Base-by-base conservation (phyloP, 2,888 invertebrate species). In the Pyralis farinalis region DNA sequence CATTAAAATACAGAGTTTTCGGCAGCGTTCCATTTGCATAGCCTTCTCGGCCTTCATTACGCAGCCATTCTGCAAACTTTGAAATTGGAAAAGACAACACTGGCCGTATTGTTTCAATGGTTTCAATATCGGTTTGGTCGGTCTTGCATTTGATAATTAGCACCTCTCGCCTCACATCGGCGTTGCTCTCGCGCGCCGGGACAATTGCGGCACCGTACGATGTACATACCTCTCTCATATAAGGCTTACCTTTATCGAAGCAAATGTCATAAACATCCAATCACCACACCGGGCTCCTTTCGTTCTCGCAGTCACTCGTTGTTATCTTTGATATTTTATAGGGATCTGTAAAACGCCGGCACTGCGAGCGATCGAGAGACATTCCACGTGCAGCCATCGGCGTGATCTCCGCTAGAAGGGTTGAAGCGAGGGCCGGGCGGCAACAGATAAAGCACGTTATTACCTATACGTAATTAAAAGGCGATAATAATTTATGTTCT, bases 311-410 rank as follows among this genome's bases (percentile, higher is more conserved):
- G 72, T 71, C 74, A 76, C 70, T 78, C 77, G 82, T 82, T 85
- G 84, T 87, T 87, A 88, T 88, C 87, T 86, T 79, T 77, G 78
- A 84, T 81, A 85, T 85, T 88, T 88, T 88, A 88, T 88, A 85
- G 86, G 73, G 78, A 83, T 76, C 87, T 72, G 86, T 88, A 87
- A 88, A 88, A 83, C 76, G 82, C 71, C 84, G 83, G 81, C 82
- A 65, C 78, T 81, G 79, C 78, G 72, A 75, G 79, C 75, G 79
- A 81, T 80, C 76, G 77, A 76, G 77, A 70, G 77, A 83, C 86
- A 87, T 86, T 87, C 87, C 83, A 69, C 44, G 55, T 52, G 55
- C 58, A 54, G 63, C 58, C 56, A 65, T 69, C 57, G 64, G 64
- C 55, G 52, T 44, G 40, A 49, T 50, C 44, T 31, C 34, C 32